These are phyloP conservation scores for Semnornis frantzii DNA, from an alignment of 2,113 vertebrate genomes.

Conservation along the genomic window DNA sequence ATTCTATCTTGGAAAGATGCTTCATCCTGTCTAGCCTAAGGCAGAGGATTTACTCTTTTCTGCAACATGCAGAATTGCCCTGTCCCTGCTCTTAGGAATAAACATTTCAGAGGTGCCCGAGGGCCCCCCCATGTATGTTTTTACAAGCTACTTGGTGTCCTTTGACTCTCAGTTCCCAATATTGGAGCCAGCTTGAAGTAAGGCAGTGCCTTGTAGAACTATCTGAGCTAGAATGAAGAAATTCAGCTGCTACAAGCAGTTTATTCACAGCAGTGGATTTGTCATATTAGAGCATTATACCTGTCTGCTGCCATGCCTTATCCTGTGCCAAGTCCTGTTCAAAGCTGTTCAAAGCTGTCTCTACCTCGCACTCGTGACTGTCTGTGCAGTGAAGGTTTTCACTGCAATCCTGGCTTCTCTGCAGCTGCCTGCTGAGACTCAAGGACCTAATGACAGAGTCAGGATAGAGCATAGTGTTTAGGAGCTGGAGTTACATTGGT, in stretches of 20 bases:
- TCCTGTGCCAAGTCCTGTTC: neutral
- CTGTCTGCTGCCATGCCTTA: neutral
- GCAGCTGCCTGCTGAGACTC: neutral
- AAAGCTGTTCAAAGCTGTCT: neutral
- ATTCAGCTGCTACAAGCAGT: neutral
- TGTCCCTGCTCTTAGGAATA: neutral
- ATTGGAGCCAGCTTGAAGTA: neutral
- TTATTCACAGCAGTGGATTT: neutral
- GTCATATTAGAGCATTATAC: neutral
- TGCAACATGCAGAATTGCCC: neutral
- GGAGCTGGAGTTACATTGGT: neutral
- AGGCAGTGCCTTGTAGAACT: neutral
- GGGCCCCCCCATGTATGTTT: neutral
- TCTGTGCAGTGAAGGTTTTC: neutral
- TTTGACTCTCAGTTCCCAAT: neutral
- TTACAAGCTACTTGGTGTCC: neutral
- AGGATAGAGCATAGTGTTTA: neutral
- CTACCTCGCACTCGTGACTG: rapidly evolving
- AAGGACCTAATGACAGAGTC: neutral
- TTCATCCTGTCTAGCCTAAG: conserved; percentile 45
- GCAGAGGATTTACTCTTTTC: conserved; percentile 38
- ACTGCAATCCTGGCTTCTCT: neutral
- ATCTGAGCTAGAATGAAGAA: neutral
- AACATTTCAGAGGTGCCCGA: conserved; percentile 18
- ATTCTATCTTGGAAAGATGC: conserved; percentile 1